Conservation (phyloP, 2,888 invertebrate genomes). For the Mesorhabditis spiculigera region DNA sequence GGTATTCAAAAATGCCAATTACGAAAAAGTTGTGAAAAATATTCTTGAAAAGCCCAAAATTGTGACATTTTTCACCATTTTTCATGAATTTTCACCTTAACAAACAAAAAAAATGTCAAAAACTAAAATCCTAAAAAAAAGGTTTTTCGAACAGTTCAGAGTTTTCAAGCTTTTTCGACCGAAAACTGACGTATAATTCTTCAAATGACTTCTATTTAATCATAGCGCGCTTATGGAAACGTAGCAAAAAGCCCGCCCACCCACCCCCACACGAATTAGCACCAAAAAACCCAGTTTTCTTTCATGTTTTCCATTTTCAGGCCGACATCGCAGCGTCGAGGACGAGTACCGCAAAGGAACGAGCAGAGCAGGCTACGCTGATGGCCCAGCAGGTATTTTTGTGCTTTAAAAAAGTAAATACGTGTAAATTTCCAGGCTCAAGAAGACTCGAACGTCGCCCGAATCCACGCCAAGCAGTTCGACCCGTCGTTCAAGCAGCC, state of each 20-base stretch:
- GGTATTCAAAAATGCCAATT: conserved; percentile 86
- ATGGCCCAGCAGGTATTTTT: conserved; percentile 67
- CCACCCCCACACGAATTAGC: no score
- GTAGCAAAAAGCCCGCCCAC: no score
- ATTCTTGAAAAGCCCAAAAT: not conserved
- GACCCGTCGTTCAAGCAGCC: conserved; percentile 91
- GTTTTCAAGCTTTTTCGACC: not conserved
- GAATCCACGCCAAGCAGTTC: conserved; percentile 88
- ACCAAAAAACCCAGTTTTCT: no score
- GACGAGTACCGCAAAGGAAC: conserved; percentile 89
- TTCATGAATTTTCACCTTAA: no score
- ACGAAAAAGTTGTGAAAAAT: conserved; percentile 65
- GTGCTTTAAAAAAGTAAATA: not conserved
- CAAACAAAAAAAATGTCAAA: no score
- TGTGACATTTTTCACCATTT: not conserved
- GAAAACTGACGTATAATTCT: not conserved
- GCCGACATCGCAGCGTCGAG: conserved; percentile 62
- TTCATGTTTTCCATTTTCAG: conserved; percentile 13
- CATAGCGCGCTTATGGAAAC: no score
- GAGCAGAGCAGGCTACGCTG: conserved; percentile 90
- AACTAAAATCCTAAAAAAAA: no score
- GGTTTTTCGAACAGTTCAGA: no score
- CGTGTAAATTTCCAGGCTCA: conserved; percentile 72
- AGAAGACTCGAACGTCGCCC: conserved; percentile 90
- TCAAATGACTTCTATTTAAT: not conserved